Base-by-base conservation (phyloP, 2,888 invertebrate genomes). In the Ophion slaviceki region DNA sequence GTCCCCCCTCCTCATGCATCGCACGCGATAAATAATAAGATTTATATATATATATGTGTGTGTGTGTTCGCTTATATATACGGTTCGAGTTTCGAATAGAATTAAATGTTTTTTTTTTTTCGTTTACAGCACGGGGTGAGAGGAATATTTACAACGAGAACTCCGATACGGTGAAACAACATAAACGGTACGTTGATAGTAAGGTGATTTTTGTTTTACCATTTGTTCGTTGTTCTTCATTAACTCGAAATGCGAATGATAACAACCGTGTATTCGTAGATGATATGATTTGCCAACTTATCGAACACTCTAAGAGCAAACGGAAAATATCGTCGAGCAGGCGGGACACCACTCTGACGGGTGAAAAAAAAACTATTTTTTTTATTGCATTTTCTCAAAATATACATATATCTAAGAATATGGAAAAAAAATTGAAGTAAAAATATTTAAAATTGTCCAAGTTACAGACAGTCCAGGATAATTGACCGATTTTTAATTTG, bases 11-110 rank as follows among this genome's bases (percentile, higher is more conserved):
- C 10, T 45, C 17, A 71, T 75, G 59, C 76, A 76, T 82, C 77
- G 77, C 80, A 81, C 72, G 76, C 78, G 85, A 87, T 88, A 86
- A 86, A 88, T 88, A 86, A 83, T 75, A 82, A 64, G 57, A 71
- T 66, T 24, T 8, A 61, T 45, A 75, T 47, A 32, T 45, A 68
- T 59, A 70, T 74, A 68, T 59, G 14, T 76, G 70, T 79, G 71
- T 80, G 40, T 47, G 11, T 10, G 11, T 47, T 47, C 14, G 14
- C 10, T 14, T 14, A 47, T 14, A 47, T 47, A 1, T 47, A 47
- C 47, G 80, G 47, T 64, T 72, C 85, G 88, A 87, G 79, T 84
- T 67, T 81, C 71, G 53, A 77, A 77, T 77, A 78, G 70, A 78
- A 85, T 81, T 68, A 81, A 64, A 74, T 70, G 80, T 57, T 64